Percentiles rank a stretch among this genome's conserved stretches.
Conservation (phyloP, 2,113 vertebrate genomes). For the Pyxicephalus adspersus region DNA sequence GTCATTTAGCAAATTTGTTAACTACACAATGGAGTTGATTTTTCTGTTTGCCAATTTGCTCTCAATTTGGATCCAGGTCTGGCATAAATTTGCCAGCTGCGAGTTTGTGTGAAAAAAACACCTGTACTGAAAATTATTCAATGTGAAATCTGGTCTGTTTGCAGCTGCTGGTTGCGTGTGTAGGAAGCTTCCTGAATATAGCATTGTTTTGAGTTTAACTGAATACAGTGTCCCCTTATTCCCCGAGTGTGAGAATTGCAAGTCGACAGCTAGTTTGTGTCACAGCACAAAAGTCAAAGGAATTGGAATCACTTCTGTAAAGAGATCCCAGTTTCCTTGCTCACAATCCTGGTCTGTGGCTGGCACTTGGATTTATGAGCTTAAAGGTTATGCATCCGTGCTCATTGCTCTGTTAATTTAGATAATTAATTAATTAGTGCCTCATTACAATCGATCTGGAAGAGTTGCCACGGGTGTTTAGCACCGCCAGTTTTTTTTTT, state of each 20-base stretch:
- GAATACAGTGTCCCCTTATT: conserved; percentile 54
- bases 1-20: conserved; percentile 50
- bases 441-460: conserved; percentile 53
- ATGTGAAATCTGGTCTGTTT: conserved; percentile 34
- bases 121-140: conserved; percentile 49
- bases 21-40: conserved; percentile 48
- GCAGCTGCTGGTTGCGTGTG: conserved; percentile 43
- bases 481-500: conserved; percentile 21
- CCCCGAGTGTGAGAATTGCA: conserved; percentile 52
- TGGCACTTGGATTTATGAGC: conserved; percentile 54
- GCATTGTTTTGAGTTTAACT: conserved; percentile 25
- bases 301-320: conserved; percentile 14
- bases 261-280: conserved; percentile 31
- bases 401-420: conserved; percentile 50
- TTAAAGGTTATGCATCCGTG: conserved; percentile 32
- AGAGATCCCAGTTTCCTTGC: neutral
- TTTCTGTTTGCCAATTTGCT: conserved; percentile 49
- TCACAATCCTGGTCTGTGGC: neutral
- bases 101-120: conserved; percentile 50
- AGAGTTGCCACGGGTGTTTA: conserved; percentile 40
- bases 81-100: conserved; percentile 46
- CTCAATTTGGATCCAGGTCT: conserved; percentile 22
- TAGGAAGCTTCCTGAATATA: conserved; percentile 50
- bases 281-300: conserved; percentile 26
- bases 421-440: conserved; percentile 54